Evolutionary conservation across 2,113 vertebrate species (phyloP), one percentile per base, ranked within the genome.

Genomic region (Anthoscopus minutus): DNA sequence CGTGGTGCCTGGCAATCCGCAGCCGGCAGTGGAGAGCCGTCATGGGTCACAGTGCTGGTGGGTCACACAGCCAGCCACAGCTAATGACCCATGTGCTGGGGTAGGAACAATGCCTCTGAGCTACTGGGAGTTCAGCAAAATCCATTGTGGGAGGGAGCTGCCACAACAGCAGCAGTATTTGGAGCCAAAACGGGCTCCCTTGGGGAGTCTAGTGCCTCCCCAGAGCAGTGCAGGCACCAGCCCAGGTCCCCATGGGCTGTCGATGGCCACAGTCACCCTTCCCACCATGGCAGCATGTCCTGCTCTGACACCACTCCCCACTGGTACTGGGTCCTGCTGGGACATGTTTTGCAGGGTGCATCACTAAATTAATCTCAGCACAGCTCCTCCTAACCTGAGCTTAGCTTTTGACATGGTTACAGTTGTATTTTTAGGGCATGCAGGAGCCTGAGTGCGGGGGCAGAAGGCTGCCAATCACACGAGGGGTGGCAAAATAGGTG

Each of bases 201-300:
- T 0, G 0, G 40, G 56, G 45, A 70, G 73, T 19, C 56, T 78
- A 73, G 61, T 37, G 56, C 65, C 73, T 74, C 60, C 69, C 2
- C 2, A 58, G 70, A 66, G 51, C 65, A 62, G 64, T 1, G 4
- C 69, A 87, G 85, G 64, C 81, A 54, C 25, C 47, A 87, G 58
- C 56, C n/a, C 9, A 17, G 44, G 42, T 3, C 25, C 48, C 44
- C 13, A 0, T 14, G 50, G 53, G 42, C 81, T 72, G 23, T 38
- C 0, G 3, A 22, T 1, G 7, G 33, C 33, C 4, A 1, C 1
- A 0, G n/a, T 65, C 84, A 73, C 50, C n/a, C 45, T 57, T 27
- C 42, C 50, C 42, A 17, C 57, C 28, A 7, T 1, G 30, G 56
- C 50, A 62, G 35, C 37, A 23, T n/a, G 78, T 87, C 90, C 56